Percentiles rank a stretch among this genome's conserved stretches.
Conservation (phyloP, 2,888 invertebrate genomes). For the Protonemura montana region DNA sequence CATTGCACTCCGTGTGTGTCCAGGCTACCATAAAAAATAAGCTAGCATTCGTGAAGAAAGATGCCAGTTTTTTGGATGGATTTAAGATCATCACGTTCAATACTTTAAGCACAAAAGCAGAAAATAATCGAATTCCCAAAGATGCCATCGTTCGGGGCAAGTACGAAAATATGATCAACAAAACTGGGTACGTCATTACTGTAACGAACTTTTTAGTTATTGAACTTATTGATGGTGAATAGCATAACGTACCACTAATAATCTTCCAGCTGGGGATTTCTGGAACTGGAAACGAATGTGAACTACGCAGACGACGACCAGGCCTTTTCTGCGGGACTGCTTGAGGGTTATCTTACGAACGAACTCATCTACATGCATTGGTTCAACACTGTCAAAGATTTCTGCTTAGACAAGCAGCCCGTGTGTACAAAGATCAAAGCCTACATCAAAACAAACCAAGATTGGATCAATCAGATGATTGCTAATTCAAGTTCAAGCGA, state of each 20-base stretch:
- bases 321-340: conserved; percentile 70
- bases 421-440: conserved; percentile 65
- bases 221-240: no score
- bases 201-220: no score
- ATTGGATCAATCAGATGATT: conserved; percentile 65
- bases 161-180: conserved; percentile 64
- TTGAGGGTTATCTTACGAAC: conserved; percentile 69
- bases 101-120: background rate
- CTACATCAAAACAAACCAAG: conserved; percentile 65
- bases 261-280: conserved; percentile 66
- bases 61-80: background rate
- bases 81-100: background rate
- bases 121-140: conserved; percentile 55
- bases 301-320: conserved; percentile 64
- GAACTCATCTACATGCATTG: conserved; percentile 70
- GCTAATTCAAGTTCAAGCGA: conserved; percentile 56
- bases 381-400: conserved; percentile 68
- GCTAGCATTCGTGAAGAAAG: background rate
- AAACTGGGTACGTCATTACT: conserved; percentile 62
- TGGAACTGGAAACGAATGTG: conserved; percentile 65
- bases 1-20: background rate
- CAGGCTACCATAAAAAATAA: background rate
- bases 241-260: background rate
- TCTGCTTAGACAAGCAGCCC: conserved; percentile 64
- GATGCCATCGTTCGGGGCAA: conserved; percentile 62